Evolutionary conservation across 2,113 vertebrate species (phyloP), one percentile per base, ranked within the genome.

Genomic region (Montifringilla adamsi): DNA sequence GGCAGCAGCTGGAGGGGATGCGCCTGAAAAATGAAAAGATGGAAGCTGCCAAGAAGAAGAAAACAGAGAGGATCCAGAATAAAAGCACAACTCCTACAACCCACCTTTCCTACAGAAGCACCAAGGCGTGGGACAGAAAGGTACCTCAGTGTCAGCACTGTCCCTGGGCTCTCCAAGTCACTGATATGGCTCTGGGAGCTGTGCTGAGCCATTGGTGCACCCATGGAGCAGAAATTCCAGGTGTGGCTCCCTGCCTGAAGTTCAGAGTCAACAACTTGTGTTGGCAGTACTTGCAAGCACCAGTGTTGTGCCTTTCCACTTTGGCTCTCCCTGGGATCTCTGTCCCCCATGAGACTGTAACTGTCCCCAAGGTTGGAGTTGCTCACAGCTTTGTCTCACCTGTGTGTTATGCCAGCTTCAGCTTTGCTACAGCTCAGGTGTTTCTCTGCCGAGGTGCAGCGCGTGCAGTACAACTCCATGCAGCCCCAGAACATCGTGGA

Each of bases 1-100:
- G 98, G 97, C 98, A 98, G 70, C 98, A 98, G 27, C 95, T 98
- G 85, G 98, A 98, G 90, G 97, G 97, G 94, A 98, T 98, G 39
- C 96, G 97, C 33, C 85, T 97, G 22, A 98, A 97, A 84, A 97
- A 97, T 28, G 96, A 98, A 58, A 97, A 97, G 73, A 80, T 84
- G 30, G 96, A 97, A 53, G 82, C 47, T 76, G 6, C 59, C 31
- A 80, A 41, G 33, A 97, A 82, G 64, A 98, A 96, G 84, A 97
- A 93, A 70, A 95, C n/a, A 22, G 91, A 96, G 5, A 93, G 7
- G 35, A 33, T 7, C 2, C 68, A 74, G 33, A 77, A 56, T 31
- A 90, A 55, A 84, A 35, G 7, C 31, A 84, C 19, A 82, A 31
- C 30, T 22, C 22, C 94, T 20, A 21, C 58, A 50, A 58, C 23